Percentiles rank a stretch among this genome's conserved stretches.
Evolutionary conservation across 1,140 invertebrate species (phyloP).

Genomic region (Xylocopa sonorina): DNA sequence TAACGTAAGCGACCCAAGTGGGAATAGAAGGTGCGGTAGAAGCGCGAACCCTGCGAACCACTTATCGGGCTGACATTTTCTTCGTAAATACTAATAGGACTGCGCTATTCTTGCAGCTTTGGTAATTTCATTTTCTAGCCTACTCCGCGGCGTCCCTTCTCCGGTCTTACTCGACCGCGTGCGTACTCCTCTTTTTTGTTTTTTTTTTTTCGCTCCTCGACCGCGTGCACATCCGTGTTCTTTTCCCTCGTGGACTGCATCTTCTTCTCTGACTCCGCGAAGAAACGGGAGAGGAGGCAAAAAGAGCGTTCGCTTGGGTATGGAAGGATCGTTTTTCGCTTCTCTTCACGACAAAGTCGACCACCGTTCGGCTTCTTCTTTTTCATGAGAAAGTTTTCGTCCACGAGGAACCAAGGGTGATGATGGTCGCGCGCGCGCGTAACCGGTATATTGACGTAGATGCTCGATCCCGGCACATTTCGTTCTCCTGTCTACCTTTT

Average conservation of each 20-base stretch:
- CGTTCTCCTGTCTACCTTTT: constrained; percentile 24
- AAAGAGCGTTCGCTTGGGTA: not conserved
- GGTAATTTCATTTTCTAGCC: constrained; percentile 21
- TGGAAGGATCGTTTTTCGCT: constrained; percentile 44
- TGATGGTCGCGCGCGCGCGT: constrained; percentile 18
- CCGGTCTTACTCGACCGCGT: too few species aligned
- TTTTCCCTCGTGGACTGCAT: not conserved
- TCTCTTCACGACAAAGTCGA: constrained; percentile 27
- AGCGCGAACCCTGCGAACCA: constrained; percentile 61
- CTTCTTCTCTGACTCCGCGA: constrained; percentile 8
- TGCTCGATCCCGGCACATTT: constrained; percentile 28
- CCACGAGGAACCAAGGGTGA: not conserved
- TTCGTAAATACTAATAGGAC: constrained; percentile 73
- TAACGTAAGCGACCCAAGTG: constrained; percentile 54
- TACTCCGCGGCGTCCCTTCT: not conserved
- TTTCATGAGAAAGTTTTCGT: constrained; percentile 46
- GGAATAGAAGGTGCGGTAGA: constrained; percentile 59
- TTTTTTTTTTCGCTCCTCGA: too few species aligned
- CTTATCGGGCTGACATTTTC: constrained; percentile 73
- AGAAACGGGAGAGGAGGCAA: constrained; percentile 36
- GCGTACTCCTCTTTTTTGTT: too few species aligned
- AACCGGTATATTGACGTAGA: constrained; percentile 39
- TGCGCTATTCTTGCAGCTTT: not conserved
- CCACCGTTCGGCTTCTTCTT: constrained; percentile 4
- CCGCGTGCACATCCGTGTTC: not conserved